Conservation (phyloP, 2,888 invertebrate species). For the Lasioglossum calceatum region DNA sequence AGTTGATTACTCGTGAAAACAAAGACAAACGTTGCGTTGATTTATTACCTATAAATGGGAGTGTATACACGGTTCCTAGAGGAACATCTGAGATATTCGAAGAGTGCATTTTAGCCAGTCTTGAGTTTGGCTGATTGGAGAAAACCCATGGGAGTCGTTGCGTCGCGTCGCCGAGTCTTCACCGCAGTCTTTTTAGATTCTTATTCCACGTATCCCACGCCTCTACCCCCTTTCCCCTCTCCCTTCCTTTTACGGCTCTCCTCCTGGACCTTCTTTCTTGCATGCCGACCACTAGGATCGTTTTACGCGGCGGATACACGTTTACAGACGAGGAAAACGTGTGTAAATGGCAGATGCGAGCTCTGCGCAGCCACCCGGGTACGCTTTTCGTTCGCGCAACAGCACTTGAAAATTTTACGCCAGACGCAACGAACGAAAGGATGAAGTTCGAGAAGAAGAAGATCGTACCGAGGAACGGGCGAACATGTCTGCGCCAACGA, state of each 20-base stretch:
- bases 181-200: constrained; percentile 72
- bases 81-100: constrained; percentile 49
- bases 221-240: neutral
- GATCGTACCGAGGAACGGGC: constrained; percentile 5
- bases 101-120: constrained; percentile 73
- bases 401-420: constrained; percentile 68
- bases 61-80: neutral
- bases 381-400: constrained; percentile 56
- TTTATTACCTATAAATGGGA: neutral
- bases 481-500: constrained; percentile 23
- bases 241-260: neutral
- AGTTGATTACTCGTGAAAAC: neutral
- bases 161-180: constrained; percentile 65
- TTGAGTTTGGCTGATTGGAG: constrained; percentile 79
- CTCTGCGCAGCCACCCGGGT: constrained; percentile 43
- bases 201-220: constrained; percentile 62
- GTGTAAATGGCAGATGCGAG: constrained; percentile 69
- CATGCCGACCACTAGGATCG: constrained; percentile 55
- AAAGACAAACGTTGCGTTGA: neutral
- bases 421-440: constrained; percentile 53
- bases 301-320: constrained; percentile 67
- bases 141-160: constrained; percentile 80
- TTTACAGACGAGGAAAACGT: constrained; percentile 60
- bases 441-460: constrained; percentile 55
- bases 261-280: constrained; percentile 11